Evolutionary conservation across 2,113 vertebrate species (phyloP), one percentile per base, ranked within the genome.

Genomic region (Corvus hawaiiensis): DNA sequence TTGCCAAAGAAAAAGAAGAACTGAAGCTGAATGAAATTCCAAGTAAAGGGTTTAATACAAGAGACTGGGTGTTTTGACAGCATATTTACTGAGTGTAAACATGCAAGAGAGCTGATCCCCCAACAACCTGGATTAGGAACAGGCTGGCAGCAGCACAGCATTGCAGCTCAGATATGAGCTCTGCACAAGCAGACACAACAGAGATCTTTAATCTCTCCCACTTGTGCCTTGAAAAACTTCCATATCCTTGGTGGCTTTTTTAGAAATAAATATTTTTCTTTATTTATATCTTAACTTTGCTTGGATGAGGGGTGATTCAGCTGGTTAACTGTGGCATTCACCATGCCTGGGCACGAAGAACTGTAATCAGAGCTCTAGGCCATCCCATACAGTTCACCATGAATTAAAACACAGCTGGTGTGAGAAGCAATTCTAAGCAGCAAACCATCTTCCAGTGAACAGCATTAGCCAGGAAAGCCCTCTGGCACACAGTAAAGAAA

Each of bases 111-210:
- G 8, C 21, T 3, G 33, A 78, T 37, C 13, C 16, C 27, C 10
- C 3, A 13, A 2, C 7, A 39, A 4, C 20, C 28, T 23, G 32
- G 17, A 7, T 23, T 58, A 54, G 43, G 43, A 44, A 52, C 43
- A 67, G 46, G 6, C 24, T n/a, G n/a, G 28, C 51, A 46, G 22
- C 2, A 13, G 23, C 48, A 46, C 20, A 23, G 4, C 0, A 2
- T 49, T 26, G 28, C n/a, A 66, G 35, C 49, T 63, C 41, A 79
- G 49, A 49, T 69, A 24, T 61, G 30, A 76, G 32, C 16, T 79
- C 55, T 9, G 4, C 23, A 35, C n/a, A 64, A 24, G 21, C 1
- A 22, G 8, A 9, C 2, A 12, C 46, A 74, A 49, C 23, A 77
- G 1, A 55, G 13, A 64, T 20, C 15, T 83, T 69, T 44, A 39